These are phyloP conservation scores for Chelidonichthys spinosus DNA, from an alignment of 2,797 vertebrate genomes.

Conservation along the genomic window DNA sequence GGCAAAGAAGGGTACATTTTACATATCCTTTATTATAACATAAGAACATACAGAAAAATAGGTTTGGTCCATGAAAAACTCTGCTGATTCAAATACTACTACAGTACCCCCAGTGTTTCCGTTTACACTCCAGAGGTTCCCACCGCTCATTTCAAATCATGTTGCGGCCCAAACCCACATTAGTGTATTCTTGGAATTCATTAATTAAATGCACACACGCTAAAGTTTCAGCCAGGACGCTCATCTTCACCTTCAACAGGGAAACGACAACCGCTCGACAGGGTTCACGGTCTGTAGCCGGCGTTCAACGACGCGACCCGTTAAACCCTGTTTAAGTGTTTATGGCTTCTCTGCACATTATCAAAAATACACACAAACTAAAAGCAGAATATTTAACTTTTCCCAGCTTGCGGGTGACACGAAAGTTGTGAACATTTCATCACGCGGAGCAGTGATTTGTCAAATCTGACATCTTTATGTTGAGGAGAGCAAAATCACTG, in stretches of 20 bases:
- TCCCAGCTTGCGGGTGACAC: conserved; percentile 19
- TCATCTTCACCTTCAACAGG: conserved; percentile 37
- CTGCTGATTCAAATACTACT: conserved; percentile 75
- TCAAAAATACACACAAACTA: conserved; percentile 50
- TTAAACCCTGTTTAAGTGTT: conserved; percentile 42
- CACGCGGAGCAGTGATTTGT: conserved; percentile 28
- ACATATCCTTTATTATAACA: conserved; percentile 96
- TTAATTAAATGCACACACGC: conserved; percentile 57
- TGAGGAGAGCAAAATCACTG: conserved; percentile 46
- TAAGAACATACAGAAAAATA: conserved; percentile 90
- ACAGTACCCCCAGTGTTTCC: conserved; percentile 44
- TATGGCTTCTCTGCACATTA: conserved; percentile 69
- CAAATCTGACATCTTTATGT: conserved; percentile 16
- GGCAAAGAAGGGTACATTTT: conserved; percentile 53
- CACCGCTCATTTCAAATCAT: conserved; percentile 6
- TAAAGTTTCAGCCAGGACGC: conserved; percentile 40
- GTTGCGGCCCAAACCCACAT: conserved; percentile 49
- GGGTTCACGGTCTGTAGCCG: conserved; percentile 43
- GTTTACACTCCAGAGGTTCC: conserved; percentile 38
- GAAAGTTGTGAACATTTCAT: conserved; percentile 4
- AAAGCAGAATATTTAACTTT: conserved; percentile 44
- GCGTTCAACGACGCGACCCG: conserved; percentile 39
- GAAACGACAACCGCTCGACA: conserved; percentile 45
- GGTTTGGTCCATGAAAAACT: conserved; percentile 87
- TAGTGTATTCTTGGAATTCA: conserved; percentile 74